Evolutionary conservation across 2,113 vertebrate species (phyloP).

Genomic region (Siniperca chuatsi): DNA sequence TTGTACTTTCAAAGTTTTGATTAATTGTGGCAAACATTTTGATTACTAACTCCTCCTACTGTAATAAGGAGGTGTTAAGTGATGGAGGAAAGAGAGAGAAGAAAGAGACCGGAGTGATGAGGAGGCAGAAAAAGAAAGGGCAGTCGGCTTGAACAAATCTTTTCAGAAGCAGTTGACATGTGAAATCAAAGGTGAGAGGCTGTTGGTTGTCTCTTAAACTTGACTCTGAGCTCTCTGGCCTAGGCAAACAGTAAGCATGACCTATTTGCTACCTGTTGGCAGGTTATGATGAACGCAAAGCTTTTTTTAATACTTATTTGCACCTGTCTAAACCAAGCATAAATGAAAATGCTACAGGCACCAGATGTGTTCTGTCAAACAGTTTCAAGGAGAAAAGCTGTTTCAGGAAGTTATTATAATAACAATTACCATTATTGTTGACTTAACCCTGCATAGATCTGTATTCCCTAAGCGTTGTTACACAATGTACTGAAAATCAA

Average conservation of each 20-base stretch:
- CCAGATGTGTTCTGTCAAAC: background rate
- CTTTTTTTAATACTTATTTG: too few relatives aligned
- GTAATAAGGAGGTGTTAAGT: background rate
- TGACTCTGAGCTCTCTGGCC: background rate
- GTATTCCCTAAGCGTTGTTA: constrained; percentile 1
- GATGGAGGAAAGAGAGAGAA: background rate
- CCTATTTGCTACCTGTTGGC: constrained; percentile 21
- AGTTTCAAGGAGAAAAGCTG: background rate
- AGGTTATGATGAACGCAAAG: constrained; percentile 31
- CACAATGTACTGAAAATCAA: constrained; percentile 5
- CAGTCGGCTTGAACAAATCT: constrained; percentile 1
- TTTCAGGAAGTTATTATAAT: background rate
- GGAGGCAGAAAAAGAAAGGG: constrained; percentile 8
- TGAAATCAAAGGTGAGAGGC: background rate
- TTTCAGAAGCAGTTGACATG: constrained; percentile 1
- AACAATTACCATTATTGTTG: background rate
- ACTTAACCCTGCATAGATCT: background rate
- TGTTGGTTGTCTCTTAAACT: constrained; percentile 9
- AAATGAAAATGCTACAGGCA: background rate
- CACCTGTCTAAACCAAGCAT: background rate
- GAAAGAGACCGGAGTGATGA: background rate
- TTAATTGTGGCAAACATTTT: background rate
- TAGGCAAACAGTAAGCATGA: background rate
- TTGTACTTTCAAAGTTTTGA: background rate
- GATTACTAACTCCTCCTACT: background rate